Conservation (phyloP, 1,140 invertebrate species). For the Leptinotarsa lineolata region DNA sequence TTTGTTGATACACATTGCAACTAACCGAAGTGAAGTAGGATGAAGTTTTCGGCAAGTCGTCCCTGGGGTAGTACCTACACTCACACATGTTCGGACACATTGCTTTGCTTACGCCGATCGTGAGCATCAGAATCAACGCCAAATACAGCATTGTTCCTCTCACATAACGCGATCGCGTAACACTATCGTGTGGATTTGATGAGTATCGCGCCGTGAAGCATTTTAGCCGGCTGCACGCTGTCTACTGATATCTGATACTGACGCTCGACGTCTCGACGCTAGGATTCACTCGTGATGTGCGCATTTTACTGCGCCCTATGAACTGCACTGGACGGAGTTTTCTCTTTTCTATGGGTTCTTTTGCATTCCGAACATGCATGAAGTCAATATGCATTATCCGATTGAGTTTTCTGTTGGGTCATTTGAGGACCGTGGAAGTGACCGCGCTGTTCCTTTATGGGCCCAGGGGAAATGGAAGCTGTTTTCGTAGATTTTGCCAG, state of each 20-base stretch:
- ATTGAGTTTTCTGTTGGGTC: slow-evolving; percentile 14
- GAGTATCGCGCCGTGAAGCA: slow-evolving; percentile 19
- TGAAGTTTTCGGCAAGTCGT: slow-evolving; percentile 28
- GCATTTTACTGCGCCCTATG: slow-evolving; percentile 18
- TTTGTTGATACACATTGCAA: slow-evolving; percentile 27
- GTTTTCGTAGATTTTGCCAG: too few relatives aligned
- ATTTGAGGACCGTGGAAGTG: slow-evolving; percentile 13
- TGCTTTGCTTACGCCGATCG: slow-evolving; percentile 24
- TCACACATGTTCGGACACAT: slow-evolving; percentile 40
- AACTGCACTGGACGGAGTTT: not conserved
- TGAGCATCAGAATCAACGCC: slow-evolving; percentile 31
- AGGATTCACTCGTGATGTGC: slow-evolving; percentile 27
- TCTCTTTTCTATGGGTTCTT: not conserved
- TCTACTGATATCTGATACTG: slow-evolving; percentile 26
- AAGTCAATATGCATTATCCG: slow-evolving; percentile 20
- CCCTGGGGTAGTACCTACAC: slow-evolving; percentile 35
- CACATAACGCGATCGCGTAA: slow-evolving; percentile 19
- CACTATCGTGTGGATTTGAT: slow-evolving; percentile 9
- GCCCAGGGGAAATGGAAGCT: too few relatives aligned
- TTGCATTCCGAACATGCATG: slow-evolving; percentile 13
- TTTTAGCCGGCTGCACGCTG: slow-evolving; percentile 8
- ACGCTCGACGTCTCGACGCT: slow-evolving; percentile 19
- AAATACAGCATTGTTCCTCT: slow-evolving; percentile 31
- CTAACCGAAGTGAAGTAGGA: slow-evolving; percentile 29
- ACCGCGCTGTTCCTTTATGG: not conserved